phyloP scores from a whole-genome alignment of 2,113 vertebrate species.

The Triplophysa dalaica region DNA sequence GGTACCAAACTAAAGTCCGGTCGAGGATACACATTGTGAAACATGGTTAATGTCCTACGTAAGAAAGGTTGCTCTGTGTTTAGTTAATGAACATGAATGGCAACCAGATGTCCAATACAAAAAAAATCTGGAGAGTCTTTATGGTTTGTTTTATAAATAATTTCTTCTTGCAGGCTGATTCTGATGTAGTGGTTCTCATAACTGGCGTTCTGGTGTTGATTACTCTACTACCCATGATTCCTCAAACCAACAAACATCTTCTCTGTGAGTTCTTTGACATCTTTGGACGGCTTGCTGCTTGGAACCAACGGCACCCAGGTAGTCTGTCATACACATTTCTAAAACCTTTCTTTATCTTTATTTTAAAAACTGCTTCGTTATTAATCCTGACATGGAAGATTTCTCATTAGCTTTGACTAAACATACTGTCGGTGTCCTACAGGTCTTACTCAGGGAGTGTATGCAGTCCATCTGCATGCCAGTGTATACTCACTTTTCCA shows the following conservation, averaged over 20 bases:
- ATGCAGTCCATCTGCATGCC: conserved; percentile 91
- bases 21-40: not conserved
- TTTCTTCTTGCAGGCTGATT: conserved; percentile 79
- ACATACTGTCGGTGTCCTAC: not conserved
- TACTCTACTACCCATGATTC: conserved; percentile 94
- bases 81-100: not conserved
- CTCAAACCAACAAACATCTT: conserved; percentile 91
- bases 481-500: conserved; percentile 94
- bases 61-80: not conserved
- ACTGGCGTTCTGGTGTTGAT: conserved; percentile 93
- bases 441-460: conserved; percentile 84
- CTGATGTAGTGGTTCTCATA: conserved; percentile 86
- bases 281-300: conserved; percentile 91
- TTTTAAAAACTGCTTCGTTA: not conserved
- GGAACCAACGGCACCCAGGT: conserved; percentile 91
- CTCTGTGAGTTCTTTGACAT: conserved; percentile 96
- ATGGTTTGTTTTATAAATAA: not conserved
- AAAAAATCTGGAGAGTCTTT: not conserved
- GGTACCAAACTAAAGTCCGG: conserved; percentile 68
- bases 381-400: not conserved
- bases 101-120: not conserved
- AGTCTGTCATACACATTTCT: not conserved
- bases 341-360: not conserved
- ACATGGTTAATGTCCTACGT: conserved; percentile 4
- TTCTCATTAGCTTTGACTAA: not conserved